A percentile compares a stretch with the other conserved stretches of the same genome.
These are phyloP conservation scores for Anoplius nigerrimus DNA, from an alignment of 2,888 invertebrate species.

Conservation along the genomic window DNA sequence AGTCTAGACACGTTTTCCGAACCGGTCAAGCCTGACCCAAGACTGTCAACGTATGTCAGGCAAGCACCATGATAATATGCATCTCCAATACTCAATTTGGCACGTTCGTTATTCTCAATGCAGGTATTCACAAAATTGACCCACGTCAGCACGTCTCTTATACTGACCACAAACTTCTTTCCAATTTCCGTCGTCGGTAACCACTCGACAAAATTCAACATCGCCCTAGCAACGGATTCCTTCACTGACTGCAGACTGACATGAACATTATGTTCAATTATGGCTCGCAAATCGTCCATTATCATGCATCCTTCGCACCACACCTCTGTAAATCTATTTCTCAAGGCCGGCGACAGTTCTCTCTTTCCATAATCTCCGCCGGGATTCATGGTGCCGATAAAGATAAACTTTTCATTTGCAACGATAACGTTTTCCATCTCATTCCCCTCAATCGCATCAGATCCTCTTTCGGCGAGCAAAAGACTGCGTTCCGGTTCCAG, in stretches of 20 bases:
- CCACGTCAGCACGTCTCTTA: constrained; percentile 95
- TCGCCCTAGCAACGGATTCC: constrained; percentile 81
- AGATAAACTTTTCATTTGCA: constrained; percentile 86
- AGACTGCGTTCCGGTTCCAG: constrained; percentile 95
- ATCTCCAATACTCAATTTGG: constrained; percentile 76
- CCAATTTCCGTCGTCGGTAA: constrained; percentile 84
- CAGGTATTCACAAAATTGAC: constrained; percentile 89
- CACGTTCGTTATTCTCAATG: constrained; percentile 49
- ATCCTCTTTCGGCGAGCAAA: constrained; percentile 92
- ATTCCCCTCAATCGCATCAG: constrained; percentile 74
- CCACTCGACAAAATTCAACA: constrained; percentile 89
- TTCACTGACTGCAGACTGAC: constrained; percentile 77
- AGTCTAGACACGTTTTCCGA: constrained; percentile 78
- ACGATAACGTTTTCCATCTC: constrained; percentile 77
- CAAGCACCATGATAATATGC: constrained; percentile 93
- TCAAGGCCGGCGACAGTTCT: constrained; percentile 96
- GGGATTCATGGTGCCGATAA: constrained; percentile 99
- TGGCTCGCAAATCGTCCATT: constrained; percentile 84
- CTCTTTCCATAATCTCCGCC: constrained; percentile 99
- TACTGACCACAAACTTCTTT: constrained; percentile 88
- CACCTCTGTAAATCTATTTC: constrained; percentile 99
- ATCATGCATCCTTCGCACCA: constrained; percentile 92
- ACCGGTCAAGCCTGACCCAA: constrained; percentile 89
- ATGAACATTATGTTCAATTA: constrained; percentile 87
- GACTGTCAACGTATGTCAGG: constrained; percentile 92